phyloP scores from a whole-genome alignment of 2,113 vertebrate species.

The Poicephalus gulielmi region DNA sequence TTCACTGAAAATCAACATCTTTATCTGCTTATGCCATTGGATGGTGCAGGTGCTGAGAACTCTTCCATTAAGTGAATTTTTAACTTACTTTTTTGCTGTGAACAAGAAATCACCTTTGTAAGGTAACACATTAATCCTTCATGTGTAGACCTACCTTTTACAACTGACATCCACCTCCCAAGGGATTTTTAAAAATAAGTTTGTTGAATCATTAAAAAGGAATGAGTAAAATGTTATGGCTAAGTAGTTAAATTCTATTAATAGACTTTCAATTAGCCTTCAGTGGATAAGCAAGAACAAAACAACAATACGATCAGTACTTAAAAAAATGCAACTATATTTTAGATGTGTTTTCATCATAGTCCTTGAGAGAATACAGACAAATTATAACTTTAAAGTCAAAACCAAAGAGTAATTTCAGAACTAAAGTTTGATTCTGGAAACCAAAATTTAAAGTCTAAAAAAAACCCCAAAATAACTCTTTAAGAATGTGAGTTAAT shows the following conservation, averaged over 20 bases:
- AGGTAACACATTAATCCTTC: constrained; percentile 13
- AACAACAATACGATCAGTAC: neutral
- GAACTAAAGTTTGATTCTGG: neutral
- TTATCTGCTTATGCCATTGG: neutral
- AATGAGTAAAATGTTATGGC: neutral
- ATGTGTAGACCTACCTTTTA: neutral
- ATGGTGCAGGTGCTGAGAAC: neutral
- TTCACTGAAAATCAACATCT: neutral
- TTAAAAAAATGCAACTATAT: neutral
- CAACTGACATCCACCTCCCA: neutral
- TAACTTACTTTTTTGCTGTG: neutral
- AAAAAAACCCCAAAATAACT: neutral
- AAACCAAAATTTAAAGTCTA: neutral
- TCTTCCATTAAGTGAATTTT: neutral
- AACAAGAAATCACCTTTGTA: neutral
- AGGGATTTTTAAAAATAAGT: neutral
- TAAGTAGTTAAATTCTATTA: neutral
- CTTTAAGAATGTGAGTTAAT: neutral
- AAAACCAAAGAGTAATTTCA: neutral
- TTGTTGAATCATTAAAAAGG: constrained; percentile 31
- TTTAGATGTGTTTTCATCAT: neutral
- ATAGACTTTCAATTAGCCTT: neutral
- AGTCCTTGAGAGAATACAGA: neutral
- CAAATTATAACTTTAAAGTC: neutral
- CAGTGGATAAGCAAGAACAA: neutral